Percentiles rank a stretch among this genome's conserved stretches.
Evolutionary conservation across 2,888 invertebrate genomes (phyloP).

Genomic region (Lithophane leautieri): DNA sequence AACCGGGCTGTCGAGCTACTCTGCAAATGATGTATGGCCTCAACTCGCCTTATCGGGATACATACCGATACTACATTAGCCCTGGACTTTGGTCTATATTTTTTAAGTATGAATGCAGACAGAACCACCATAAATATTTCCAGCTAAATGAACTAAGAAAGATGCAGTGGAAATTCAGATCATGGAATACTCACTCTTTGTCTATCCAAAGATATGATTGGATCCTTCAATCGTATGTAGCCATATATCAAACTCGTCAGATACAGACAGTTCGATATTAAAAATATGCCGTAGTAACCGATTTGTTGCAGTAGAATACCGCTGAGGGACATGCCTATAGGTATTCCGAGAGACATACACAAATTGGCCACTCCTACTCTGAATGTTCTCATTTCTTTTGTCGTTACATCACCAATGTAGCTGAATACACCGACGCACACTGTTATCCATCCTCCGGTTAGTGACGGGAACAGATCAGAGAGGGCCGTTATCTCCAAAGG

Average conservation of each 20-base stretch:
- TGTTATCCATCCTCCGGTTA: slow-evolving; percentile 91
- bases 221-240: slow-evolving; percentile 86
- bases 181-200: slow-evolving; percentile 81
- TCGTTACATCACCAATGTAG: slow-evolving; percentile 91
- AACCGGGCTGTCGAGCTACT: slow-evolving; percentile 79
- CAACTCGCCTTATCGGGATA: slow-evolving; percentile 71
- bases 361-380: slow-evolving; percentile 92
- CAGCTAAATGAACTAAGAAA: neutral
- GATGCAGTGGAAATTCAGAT: slow-evolving; percentile 4
- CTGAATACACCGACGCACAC: slow-evolving; percentile 91
- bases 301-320: slow-evolving; percentile 89
- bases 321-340: slow-evolving; percentile 90
- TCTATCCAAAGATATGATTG: slow-evolving; percentile 81
- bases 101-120: slow-evolving; percentile 41
- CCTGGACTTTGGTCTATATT: slow-evolving; percentile 71
- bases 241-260: slow-evolving; percentile 89
- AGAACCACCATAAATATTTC: slow-evolving; percentile 19
- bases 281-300: slow-evolving; percentile 88
- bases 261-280: slow-evolving; percentile 88
- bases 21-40: slow-evolving; percentile 81
- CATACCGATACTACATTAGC: slow-evolving; percentile 72
- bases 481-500: slow-evolving; percentile 90
- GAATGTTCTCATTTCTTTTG: slow-evolving; percentile 91
- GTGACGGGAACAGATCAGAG: slow-evolving; percentile 89
- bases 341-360: slow-evolving; percentile 91